Percentiles rank a stretch among this genome's conserved stretches.
These are phyloP conservation scores for Brenthis ino DNA, from an alignment of 2,888 invertebrate species.

Conservation along the genomic window DNA sequence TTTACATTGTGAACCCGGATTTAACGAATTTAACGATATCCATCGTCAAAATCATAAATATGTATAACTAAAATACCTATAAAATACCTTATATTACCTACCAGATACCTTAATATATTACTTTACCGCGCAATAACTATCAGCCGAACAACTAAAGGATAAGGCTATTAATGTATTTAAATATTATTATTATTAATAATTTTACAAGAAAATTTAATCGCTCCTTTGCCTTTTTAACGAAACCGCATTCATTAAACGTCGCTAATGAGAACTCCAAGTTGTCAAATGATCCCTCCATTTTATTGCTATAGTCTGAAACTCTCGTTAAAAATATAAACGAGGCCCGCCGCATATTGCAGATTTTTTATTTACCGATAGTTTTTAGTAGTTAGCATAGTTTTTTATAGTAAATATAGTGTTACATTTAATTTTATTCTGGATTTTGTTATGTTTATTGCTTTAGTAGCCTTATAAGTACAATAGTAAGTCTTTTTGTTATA, in stretches of 20 bases:
- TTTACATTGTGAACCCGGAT: too few relatives aligned
- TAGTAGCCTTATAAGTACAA: too few relatives aligned
- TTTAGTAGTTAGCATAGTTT: background rate
- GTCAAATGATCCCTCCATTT: conserved; percentile 33
- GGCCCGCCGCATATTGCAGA: conserved; percentile 6
- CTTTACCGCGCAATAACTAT: too few relatives aligned
- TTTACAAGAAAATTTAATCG: conserved; percentile 14
- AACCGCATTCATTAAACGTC: conserved; percentile 36
- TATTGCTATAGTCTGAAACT: conserved; percentile 30
- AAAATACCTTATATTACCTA: too few relatives aligned
- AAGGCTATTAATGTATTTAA: conserved; percentile 1
- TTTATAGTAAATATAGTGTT: background rate
- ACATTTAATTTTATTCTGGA: too few relatives aligned
- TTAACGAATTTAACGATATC: too few relatives aligned
- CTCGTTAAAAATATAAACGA: conserved; percentile 20
- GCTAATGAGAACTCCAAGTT: conserved; percentile 35
- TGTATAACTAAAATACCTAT: too few relatives aligned
- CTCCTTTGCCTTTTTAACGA: conserved; percentile 25
- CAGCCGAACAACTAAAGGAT: too few relatives aligned
- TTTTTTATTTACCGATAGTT: conserved; percentile 3
- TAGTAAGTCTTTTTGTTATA: too few relatives aligned
- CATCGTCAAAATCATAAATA: too few relatives aligned
- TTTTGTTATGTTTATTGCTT: too few relatives aligned
- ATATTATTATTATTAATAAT: conserved; percentile 1
- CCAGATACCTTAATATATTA: too few relatives aligned